phyloP scores from a whole-genome alignment of 2,113 vertebrate species.

The Cepphus grylle region DNA sequence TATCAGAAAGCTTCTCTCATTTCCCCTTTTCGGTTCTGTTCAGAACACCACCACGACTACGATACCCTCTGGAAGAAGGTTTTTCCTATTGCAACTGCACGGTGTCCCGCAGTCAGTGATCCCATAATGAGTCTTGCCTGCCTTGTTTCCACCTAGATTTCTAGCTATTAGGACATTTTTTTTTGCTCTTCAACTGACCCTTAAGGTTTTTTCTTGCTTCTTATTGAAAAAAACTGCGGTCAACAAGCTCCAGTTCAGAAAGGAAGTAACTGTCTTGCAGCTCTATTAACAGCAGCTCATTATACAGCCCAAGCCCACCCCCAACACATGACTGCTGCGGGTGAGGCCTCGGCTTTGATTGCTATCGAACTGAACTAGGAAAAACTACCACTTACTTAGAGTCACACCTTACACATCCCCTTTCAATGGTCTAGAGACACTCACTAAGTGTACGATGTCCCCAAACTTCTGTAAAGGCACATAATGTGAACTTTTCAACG shows the following conservation, averaged over 20 bases:
- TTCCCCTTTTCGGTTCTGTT: not conserved
- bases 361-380: not conserved
- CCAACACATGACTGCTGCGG: not conserved
- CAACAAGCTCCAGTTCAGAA: not conserved
- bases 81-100: not conserved
- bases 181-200: not conserved
- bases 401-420: not conserved
- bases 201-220: not conserved
- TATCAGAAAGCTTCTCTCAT: not conserved
- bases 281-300: not conserved
- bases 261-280: not conserved
- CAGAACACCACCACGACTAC: fast-evolving
- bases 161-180: not conserved
- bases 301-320: not conserved
- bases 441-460: fast-evolving
- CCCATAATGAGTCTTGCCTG: not conserved
- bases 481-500: fast-evolving
- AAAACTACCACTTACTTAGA: not conserved
- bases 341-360: not conserved
- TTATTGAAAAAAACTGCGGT: not conserved
- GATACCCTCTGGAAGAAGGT: fast-evolving
- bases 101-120: not conserved
- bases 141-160: not conserved
- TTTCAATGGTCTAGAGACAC: not conserved
- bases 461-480: no score